Percentiles rank a stretch among this genome's conserved stretches.
Evolutionary conservation across 2,888 invertebrate species (phyloP).

Genomic region (Eilema sororculum): DNA sequence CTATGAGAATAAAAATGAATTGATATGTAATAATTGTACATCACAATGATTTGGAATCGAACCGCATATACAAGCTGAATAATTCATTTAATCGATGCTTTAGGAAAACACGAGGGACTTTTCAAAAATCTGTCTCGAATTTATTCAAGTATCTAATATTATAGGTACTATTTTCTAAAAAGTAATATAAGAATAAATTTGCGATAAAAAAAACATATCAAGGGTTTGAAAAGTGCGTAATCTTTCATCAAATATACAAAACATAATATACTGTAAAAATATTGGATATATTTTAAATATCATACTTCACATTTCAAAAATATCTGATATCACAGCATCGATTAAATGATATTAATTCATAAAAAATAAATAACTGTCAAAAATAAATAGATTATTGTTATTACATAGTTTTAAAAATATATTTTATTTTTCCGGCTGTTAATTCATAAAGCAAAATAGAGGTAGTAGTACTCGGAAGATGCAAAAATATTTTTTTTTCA

Average conservation of each 20-base stretch:
- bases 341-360: constrained; percentile 23
- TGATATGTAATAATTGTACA: constrained; percentile 81
- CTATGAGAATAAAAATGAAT: constrained; percentile 62
- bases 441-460: constrained; percentile 47
- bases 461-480: constrained; percentile 59
- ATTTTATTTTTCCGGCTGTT: constrained; percentile 19
- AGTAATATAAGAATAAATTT: neutral
- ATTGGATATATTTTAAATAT: no score
- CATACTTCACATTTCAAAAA: neutral
- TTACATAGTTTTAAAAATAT: constrained; percentile 23
- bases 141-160: neutral
- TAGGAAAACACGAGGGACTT: neutral
- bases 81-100: constrained; percentile 11
- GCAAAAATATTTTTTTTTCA: constrained; percentile 48
- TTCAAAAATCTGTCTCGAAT: neutral
- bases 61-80: constrained; percentile 36
- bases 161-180: neutral
- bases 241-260: neutral
- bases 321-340: neutral
- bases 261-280: neutral
- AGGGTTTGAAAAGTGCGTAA: no score
- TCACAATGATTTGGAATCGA: constrained; percentile 62
- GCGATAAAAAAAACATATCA: neutral
- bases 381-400: constrained; percentile 31
- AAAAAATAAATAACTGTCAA: constrained; percentile 29